A percentile compares a stretch with the other conserved stretches of the same genome.
Evolutionary conservation across 2,797 vertebrate species (phyloP).

Genomic region (Hydrocynus forskahlii): DNA sequence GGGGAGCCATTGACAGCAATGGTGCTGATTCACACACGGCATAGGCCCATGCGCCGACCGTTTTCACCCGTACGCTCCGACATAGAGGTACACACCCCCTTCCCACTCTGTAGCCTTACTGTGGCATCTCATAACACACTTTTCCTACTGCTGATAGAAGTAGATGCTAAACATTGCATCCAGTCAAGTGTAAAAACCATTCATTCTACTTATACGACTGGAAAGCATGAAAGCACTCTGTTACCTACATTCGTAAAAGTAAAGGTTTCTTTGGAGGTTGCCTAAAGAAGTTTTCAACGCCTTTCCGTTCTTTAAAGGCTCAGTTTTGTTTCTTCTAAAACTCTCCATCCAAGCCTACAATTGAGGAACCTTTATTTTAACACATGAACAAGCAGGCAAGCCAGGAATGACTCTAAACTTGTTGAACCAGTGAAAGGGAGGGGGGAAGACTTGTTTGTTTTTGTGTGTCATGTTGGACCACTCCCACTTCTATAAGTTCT

Average conservation of each 20-base stretch:
- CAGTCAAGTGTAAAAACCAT: neutral
- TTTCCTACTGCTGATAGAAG: neutral
- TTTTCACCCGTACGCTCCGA: neutral
- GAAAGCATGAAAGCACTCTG: neutral
- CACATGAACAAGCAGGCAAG: neutral
- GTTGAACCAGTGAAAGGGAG: neutral
- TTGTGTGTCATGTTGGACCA: neutral
- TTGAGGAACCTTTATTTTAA: neutral
- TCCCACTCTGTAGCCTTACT: neutral
- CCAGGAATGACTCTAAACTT: slow-evolving; percentile 1
- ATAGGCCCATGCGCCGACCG: neutral
- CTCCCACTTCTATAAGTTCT: neutral
- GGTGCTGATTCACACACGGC: slow-evolving; percentile 17
- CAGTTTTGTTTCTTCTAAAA: neutral
- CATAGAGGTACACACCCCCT: neutral
- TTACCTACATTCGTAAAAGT: neutral
- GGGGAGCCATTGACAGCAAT: slow-evolving; percentile 27
- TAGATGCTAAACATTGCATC: neutral
- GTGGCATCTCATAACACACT: neutral
- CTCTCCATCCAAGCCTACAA: neutral
- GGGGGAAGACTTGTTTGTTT: neutral
- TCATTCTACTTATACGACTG: neutral
- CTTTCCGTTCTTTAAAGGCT: neutral
- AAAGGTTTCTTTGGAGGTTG: neutral
- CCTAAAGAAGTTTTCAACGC: too few species aligned